Evolutionary conservation across 2,113 vertebrate species (phyloP).

Genomic region (Bujurquina vittata): DNA sequence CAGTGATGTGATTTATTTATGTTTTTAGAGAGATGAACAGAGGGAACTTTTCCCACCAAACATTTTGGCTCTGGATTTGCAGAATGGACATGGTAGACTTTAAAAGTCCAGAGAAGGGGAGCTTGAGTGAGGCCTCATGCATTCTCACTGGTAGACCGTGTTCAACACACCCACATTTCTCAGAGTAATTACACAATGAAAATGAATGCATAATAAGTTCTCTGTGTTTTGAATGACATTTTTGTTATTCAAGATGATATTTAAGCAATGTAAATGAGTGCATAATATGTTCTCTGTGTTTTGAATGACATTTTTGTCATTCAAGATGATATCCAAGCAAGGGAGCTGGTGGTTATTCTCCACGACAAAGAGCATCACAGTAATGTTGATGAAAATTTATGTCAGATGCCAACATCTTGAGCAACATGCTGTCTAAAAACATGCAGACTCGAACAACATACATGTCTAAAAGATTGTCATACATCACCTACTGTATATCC

Average conservation of each 20-base stretch:
- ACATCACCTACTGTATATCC: background rate
- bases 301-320: conserved; percentile 59
- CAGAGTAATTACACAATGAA: conserved; percentile 68
- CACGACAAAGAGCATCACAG: conserved; percentile 18
- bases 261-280: conserved; percentile 51
- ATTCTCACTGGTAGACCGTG: conserved; percentile 69
- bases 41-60: conserved; percentile 80
- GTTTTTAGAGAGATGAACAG: conserved; percentile 77
- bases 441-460: background rate
- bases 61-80: conserved; percentile 73
- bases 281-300: conserved; percentile 62
- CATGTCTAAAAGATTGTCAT: background rate
- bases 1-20: conserved; percentile 82
- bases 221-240: conserved; percentile 56
- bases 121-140: conserved; percentile 55
- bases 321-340: conserved; percentile 43
- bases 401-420: background rate
- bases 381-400: conserved; percentile 24
- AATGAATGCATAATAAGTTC: conserved; percentile 62
- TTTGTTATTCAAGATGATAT: conserved; percentile 57
- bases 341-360: conserved; percentile 28
- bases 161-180: conserved; percentile 73
- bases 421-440: background rate
- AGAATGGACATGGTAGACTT: conserved; percentile 64
- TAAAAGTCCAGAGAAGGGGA: conserved; percentile 54